A percentile compares a stretch with the other conserved stretches of the same genome.
These are phyloP conservation scores for Herminia tarsipennalis DNA, from an alignment of 2,888 invertebrate genomes.

Conservation along the genomic window DNA sequence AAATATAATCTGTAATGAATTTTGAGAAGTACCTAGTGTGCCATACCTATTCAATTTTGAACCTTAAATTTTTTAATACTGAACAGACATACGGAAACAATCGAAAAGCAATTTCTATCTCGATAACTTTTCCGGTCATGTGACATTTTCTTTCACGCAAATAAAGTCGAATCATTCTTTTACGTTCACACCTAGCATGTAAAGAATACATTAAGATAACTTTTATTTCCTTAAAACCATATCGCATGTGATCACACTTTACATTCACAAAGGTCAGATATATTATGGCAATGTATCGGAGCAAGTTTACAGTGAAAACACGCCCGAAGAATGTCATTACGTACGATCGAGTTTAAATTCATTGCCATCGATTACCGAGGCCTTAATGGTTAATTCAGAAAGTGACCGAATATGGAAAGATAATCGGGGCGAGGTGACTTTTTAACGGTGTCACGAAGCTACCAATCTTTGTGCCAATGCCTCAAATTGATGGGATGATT, in stretches of 20 bases:
- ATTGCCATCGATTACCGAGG: conserved; percentile 39
- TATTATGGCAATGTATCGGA: conserved; percentile 44
- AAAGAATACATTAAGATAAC: not conserved
- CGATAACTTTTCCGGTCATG: no score
- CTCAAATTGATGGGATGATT: no score
- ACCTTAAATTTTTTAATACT: no score
- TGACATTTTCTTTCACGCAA: no score
- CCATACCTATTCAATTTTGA: no score
- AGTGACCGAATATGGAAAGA: conserved; percentile 18
- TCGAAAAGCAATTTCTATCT: no score
- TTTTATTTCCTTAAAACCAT: conserved; percentile 2
- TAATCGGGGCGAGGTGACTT: not conserved
- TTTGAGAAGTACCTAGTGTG: no score
- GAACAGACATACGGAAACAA: no score
- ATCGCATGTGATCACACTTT: not conserved
- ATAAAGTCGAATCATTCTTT: no score
- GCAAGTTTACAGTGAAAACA: conserved; percentile 50
- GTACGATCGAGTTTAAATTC: conserved; percentile 38
- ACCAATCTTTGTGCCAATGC: not conserved
- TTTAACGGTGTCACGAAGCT: not conserved
- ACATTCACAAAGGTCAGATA: conserved; percentile 41
- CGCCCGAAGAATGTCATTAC: conserved; percentile 45
- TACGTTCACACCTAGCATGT: not conserved
- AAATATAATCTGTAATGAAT: no score
- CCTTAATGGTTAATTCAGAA: conserved; percentile 22